Evolutionary conservation across 2,113 vertebrate species (phyloP), one percentile per base, ranked within the genome.

Genomic region (Microcebus lehilahytsara): DNA sequence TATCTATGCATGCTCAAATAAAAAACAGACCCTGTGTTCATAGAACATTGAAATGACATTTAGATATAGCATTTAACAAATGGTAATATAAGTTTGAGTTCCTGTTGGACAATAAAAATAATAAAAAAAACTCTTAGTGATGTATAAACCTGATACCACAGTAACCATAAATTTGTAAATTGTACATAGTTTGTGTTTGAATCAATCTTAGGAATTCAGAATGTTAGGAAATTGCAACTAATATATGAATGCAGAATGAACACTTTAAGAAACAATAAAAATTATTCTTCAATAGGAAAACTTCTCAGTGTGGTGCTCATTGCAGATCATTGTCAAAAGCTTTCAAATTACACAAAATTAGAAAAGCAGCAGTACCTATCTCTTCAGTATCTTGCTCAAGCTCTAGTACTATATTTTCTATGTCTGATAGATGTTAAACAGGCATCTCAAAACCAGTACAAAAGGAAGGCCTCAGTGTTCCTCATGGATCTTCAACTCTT

Each of bases 171-270:
- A 62, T 62, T 64, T 66, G 72, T 72, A 72, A 79, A 80, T 78
- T 27, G 0, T 19, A 42, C 34, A 20, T 69, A 42, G 23, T 97
- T 95, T 96, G 7, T 34, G 40, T 96, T 75, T 37, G 60, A 83
- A 40, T 84, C 34, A 67, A 49, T 94, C 37, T 0, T 49, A 42
- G 3, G 88, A 46, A 95, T 80, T 49, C 10, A 80, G 16, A 9
- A 74, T 95, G 40, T 84, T 96, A 72, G 79, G 67, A 97, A 98
- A 96, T 93, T 69, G 66, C 34, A 96, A 97, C 90, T 96, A 94
- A 34, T 23, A 58, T 77, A 80, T 14, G 14, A 13, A 78, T 85
- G 56, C 75, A 93, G 72, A 85, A 20, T 40, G 90, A 86, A 66
- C 32, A 79, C 53, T 86, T 84, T 60, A 87, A 71, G 49, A 60